These are phyloP conservation scores for Pemphredon lugubris DNA, from an alignment of 2,888 invertebrate species.

Conservation along the genomic window DNA sequence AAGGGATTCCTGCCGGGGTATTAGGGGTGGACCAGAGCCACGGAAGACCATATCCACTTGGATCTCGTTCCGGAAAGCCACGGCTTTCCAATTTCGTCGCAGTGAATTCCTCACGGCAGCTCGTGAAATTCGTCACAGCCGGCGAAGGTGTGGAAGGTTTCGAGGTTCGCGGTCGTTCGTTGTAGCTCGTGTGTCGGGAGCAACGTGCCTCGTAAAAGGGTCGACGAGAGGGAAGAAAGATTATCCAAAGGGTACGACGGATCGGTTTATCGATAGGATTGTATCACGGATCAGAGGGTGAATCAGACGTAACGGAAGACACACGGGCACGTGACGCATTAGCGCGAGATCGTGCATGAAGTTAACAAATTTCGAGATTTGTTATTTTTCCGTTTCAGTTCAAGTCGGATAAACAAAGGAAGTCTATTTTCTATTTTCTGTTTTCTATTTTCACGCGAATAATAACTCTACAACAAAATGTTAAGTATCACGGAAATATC, in stretches of 20 bases:
- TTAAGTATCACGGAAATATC: too few relatives aligned
- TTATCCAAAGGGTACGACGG: constrained; percentile 25
- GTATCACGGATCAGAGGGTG: constrained; percentile 33
- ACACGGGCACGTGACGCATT: constrained; percentile 61
- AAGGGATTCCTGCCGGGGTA: constrained; percentile 27
- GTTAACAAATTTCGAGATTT: too few relatives aligned
- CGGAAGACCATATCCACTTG: background rate
- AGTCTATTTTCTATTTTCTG: too few relatives aligned
- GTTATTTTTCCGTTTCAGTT: too few relatives aligned
- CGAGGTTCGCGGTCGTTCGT: background rate
- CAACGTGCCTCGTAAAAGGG: constrained; percentile 11
- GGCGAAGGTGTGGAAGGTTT: constrained; percentile 18
- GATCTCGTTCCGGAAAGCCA: constrained; percentile 44
- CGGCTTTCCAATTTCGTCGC: constrained; percentile 48
- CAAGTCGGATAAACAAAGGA: too few relatives aligned
- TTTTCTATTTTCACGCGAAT: too few relatives aligned
- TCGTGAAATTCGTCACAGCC: constrained; percentile 27
- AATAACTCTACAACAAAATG: too few relatives aligned
- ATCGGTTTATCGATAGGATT: constrained; percentile 44
- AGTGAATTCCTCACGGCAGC: background rate
- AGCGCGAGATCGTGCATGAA: too few relatives aligned
- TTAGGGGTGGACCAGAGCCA: background rate
- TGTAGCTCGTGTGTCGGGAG: too few relatives aligned
- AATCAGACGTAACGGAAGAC: constrained; percentile 27
- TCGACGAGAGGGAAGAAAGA: background rate